Evolutionary conservation across 1,140 invertebrate genomes (phyloP), one percentile per base, ranked within the genome.

Genomic region (Spodoptera frugiperda): DNA sequence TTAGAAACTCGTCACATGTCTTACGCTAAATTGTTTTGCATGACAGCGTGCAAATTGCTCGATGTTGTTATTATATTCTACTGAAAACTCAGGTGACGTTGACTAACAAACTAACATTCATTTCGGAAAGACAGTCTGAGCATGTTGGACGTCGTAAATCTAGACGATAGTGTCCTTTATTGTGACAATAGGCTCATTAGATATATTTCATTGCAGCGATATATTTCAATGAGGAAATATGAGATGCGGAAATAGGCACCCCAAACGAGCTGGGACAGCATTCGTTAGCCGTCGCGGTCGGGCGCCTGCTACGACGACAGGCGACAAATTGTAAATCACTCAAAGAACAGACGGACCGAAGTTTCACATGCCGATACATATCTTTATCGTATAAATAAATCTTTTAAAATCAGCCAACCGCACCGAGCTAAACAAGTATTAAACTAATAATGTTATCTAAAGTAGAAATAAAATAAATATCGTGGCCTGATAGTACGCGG

Each of bases 1-100:
- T 83, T 84, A 81, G 57, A 79, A 81, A 89, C 91, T 88, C 87
- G 86, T 91, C 87, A 86, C 79, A 78, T 77, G 65, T 86, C 84
- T 86, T 87, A 86, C 73, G 79, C 77, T 81, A 82, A 87, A 88
- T 85, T 84, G 83, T 90, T 85, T 80, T 71, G 78, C 77, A 82
- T 89, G 87, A 85, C 88, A 86, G 83, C 78, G 79, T 83, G 81
- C 80, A 84, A 86, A 86, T 85, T 85, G 70, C 71, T 80, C 78
- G 67, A 68, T 80, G 68, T 83, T 80, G 79, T 80, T 82, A 78
- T 86, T 79, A 82, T 72, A 79, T 67, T 51, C 53, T 67, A 78
- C 77, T 82, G 76, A 82, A 78, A 80, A 77, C 53, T 74, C 67
- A 72, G 63, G 25, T 78, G 76, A 78, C 17, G 25, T 9, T 11